Base-by-base conservation (phyloP, 2,888 invertebrate genomes). In the Lasioglossum figueresi region DNA sequence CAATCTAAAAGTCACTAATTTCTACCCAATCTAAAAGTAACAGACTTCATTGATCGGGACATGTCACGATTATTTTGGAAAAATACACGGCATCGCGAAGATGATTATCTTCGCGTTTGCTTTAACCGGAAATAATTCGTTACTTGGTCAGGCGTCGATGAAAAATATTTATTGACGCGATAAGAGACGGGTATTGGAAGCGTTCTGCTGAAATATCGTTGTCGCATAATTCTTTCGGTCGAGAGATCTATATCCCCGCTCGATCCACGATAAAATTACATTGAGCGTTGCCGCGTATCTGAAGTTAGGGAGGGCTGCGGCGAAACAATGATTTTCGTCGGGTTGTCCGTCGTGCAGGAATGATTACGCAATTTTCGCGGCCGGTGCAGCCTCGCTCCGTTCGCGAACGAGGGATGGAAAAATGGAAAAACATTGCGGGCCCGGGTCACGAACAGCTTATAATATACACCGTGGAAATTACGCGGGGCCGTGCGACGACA, bases 401-500 rank as follows among this genome's bases (percentile, higher is more conserved):
- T 68, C 71, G 43, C 78, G 79, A 85, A 70, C 45, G 68, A 37
- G 76, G 72, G 74, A 56, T 59, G 52, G 83, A 88, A 86, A 86
- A 89, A 90, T 89, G 83, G 89, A 89, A 89, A 90, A 90, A 89
- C 88, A 89, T 90, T 82, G 86, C 86, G 76, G 89, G 85, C 48
- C 88, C 89, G 89, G 76, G 90, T 89, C 90, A 91, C 91, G 91
- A 88, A 88, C 84, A 82, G 88, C 89, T 90, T 91, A 91, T 90
- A 90, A 90, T 91, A 90, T 89, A 89, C 88, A 91, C 84, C 74
- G 87, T 87, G 81, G 86, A 88, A 90, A 90, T 90, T 90, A 91
- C 91, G 86, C 84, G 86, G 84, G 63, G 74, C 76, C 79, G 85
- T 66, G 85, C 89, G 89, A 88, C 91, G 89, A 87, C 87, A 86